A percentile compares a stretch with the other conserved stretches of the same genome.
Conservation (phyloP, 2,113 vertebrate genomes). For the Spea multiplicata region DNA sequence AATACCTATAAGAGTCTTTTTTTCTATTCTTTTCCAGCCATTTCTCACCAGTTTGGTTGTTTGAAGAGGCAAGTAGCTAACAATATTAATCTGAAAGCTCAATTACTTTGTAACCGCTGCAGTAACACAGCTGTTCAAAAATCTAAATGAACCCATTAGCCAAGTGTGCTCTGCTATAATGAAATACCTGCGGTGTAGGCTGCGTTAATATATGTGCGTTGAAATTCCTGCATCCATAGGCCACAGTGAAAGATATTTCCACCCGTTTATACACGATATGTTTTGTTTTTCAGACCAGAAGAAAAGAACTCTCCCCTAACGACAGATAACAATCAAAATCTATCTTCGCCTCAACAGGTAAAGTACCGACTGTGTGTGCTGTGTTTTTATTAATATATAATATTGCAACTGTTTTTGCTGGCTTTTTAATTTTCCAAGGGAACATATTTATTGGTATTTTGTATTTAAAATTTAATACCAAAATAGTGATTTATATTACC, state of each 20-base stretch:
- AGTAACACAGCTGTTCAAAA: background rate
- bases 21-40: background rate
- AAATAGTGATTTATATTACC: too few relatives aligned
- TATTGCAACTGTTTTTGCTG: too few relatives aligned
- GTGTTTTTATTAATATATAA: too few relatives aligned
- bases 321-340: slow-evolving; percentile 63
- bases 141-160: background rate
- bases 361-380: background rate
- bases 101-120: background rate
- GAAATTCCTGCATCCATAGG: background rate
- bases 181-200: background rate
- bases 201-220: background rate
- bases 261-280: slow-evolving; percentile 8
- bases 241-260: background rate
- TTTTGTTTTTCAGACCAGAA: slow-evolving; percentile 70
- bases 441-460: too few relatives aligned
- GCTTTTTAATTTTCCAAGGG: too few relatives aligned
- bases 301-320: slow-evolving; percentile 53
- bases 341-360: slow-evolving; percentile 65
- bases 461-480: too few relatives aligned
- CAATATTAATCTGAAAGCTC: background rate
- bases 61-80: background rate
- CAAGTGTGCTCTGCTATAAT: background rate
- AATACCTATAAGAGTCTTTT: too few relatives aligned
- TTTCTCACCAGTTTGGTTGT: background rate